These are phyloP conservation scores for Sabatieria punctata DNA, from an alignment of 2,888 invertebrate species.

Conservation along the genomic window DNA sequence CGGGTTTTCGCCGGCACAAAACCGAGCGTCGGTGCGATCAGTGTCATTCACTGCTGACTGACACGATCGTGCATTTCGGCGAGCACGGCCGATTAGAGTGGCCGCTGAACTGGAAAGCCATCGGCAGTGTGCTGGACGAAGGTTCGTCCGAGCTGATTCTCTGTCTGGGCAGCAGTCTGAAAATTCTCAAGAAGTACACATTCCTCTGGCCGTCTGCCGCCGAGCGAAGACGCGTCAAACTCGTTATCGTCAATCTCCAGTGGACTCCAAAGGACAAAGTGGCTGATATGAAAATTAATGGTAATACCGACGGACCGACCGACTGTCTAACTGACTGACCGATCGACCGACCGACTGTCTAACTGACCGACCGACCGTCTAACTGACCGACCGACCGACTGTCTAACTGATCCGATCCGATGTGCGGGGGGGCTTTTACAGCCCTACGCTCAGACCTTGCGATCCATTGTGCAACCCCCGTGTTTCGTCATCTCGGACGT, in stretches of 20 bases:
- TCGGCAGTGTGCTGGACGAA: conserved; percentile 49
- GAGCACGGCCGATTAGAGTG: conserved; percentile 71
- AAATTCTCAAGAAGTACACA: conserved; percentile 72
- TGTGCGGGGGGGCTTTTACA: too few species aligned
- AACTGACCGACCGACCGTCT: too few species aligned
- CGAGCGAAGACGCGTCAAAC: conserved; percentile 55
- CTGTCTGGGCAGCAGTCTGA: conserved; percentile 39
- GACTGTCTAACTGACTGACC: too few species aligned
- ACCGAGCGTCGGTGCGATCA: conserved; percentile 67
- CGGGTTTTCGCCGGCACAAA: conserved; percentile 65
- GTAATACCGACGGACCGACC: too few species aligned
- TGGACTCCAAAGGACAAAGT: conserved; percentile 91
- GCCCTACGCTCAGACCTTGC: too few species aligned
- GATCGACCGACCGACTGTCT: too few species aligned
- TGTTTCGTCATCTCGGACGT: too few species aligned
- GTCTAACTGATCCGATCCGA: too few species aligned
- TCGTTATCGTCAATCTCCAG: conserved; percentile 84
- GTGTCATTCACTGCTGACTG: conserved; percentile 53
- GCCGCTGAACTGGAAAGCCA: conserved; percentile 85
- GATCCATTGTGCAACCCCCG: too few species aligned
- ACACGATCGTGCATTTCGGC: conserved; percentile 92
- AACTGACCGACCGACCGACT: too few species aligned
- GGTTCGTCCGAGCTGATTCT: conserved; percentile 77
- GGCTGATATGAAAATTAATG: conserved; percentile 77
- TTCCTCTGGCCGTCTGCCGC: conserved; percentile 88